Evolutionary conservation across 1,140 invertebrate species (phyloP).

Genomic region (Sitodiplosis mosellana): DNA sequence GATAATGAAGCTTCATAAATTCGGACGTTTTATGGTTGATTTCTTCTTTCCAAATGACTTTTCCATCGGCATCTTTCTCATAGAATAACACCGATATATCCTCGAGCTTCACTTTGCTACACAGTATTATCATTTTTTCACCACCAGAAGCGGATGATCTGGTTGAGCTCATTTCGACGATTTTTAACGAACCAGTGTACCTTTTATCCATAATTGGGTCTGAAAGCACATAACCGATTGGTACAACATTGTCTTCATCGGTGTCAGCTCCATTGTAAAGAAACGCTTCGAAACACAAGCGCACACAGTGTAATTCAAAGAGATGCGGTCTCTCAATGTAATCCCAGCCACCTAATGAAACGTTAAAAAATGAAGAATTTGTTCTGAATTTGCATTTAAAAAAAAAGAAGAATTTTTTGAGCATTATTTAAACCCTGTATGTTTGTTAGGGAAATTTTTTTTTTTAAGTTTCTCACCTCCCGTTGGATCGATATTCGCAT

Average conservation of each 20-base stretch:
- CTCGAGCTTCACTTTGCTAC: conserved; percentile 80
- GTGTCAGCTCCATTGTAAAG: conserved; percentile 40
- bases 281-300: conserved; percentile 93
- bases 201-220: conserved; percentile 94
- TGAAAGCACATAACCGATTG: conserved; percentile 71
- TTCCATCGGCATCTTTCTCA: conserved; percentile 39
- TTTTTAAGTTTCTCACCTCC: conserved; percentile 67
- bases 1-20: conserved; percentile 56
- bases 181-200: conserved; percentile 79
- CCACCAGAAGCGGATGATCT: conserved; percentile 68
- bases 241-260: conserved; percentile 58
- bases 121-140: conserved; percentile 77
- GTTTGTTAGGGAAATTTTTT: too few species aligned
- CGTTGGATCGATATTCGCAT: conserved; percentile 83
- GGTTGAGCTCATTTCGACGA: conserved; percentile 48
- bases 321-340: too few species aligned
- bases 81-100: conserved; percentile 83
- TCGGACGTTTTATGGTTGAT: conserved; percentile 54
- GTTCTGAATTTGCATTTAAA: conserved; percentile 51
- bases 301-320: conserved; percentile 77
- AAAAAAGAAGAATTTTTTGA: too few species aligned
- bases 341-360: too few species aligned
- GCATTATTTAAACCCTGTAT: too few species aligned
- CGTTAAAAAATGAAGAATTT: too few species aligned
- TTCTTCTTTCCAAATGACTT: conserved; percentile 33